Base-by-base conservation (phyloP, 2,113 vertebrate genomes). In the Tympanuchus pallidicinctus region DNA sequence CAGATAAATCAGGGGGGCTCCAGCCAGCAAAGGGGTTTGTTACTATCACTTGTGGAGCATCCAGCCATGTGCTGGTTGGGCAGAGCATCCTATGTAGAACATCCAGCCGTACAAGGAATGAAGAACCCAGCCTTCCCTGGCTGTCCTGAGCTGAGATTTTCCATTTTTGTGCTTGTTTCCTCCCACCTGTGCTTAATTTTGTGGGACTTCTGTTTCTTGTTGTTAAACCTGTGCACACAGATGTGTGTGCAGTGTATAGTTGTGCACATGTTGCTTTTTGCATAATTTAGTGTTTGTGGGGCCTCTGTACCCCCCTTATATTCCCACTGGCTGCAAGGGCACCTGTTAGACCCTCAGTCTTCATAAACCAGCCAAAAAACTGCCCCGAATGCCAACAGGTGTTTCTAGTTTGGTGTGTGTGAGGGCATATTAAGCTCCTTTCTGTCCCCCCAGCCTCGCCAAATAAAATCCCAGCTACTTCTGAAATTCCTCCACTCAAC, bases 121-220 rank as follows among this genome's bases (percentile, higher is more conserved):
- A 3, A 40, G 22, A 59, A 8, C 45, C 71, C 38, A 4, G 34
- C 57, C 36, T 19, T 7, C 50, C 61, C 40, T 56, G 30, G 17
- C 40, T 4, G 0, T 3, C 18, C 69, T 22, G 73, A 65, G 73
- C 19, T 36, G 65, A 91, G 45, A 10, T 10, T 42, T 34, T 57
- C 69, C 76, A 5, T 64, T 43, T 9, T 21, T 4, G 0, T 6
- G 18, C 32, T 10, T 66, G 5, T 82, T 92, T 86, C 79, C 74
- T 85, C 90, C 63, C 82, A 93, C 88, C 73, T 60, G 5, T 32
- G 40, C 34, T 82, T 28, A 13, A 50, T 69, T 93, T 92, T 71
- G 67, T 4, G 27, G 69, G 69, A 36, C 75, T 85, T 36, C 7
- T 3, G 45, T 30, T 81, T 48, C 84, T 79, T 0, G 14, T 7